Conservation (phyloP, 2,888 invertebrate genomes). For the Gnatocerus cornutus region DNA sequence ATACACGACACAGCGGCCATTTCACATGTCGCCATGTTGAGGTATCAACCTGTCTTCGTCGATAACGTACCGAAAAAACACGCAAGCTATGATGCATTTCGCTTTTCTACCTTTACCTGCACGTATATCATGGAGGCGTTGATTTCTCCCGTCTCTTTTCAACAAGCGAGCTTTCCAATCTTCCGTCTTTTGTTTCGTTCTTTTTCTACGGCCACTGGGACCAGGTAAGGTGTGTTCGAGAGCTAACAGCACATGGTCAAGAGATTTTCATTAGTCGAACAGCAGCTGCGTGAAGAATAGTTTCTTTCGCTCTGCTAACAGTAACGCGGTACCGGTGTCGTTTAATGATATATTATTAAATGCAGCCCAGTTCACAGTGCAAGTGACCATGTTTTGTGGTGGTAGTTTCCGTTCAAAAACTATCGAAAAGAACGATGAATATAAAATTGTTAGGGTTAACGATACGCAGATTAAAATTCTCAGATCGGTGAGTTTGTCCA, state of each 20-base stretch:
- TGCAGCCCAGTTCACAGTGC: constrained; percentile 12
- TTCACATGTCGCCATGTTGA: neutral
- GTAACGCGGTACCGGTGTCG: constrained; percentile 14
- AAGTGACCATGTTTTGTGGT: constrained; percentile 65
- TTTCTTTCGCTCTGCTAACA: constrained; percentile 30
- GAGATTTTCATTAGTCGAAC: constrained; percentile 58
- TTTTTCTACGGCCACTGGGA: constrained; percentile 31
- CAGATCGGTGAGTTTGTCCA: constrained; percentile 61
- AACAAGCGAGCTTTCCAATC: neutral
- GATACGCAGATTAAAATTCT: constrained; percentile 64
- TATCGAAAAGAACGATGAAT: constrained; percentile 65
- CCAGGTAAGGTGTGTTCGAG: constrained; percentile 60
- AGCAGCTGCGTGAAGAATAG: constrained; percentile 56
- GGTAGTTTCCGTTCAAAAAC: constrained; percentile 68
- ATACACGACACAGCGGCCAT: constrained; percentile 28
- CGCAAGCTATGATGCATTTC: constrained; percentile 27
- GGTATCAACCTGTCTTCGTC: constrained; percentile 8
- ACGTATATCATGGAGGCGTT: constrained; percentile 53
- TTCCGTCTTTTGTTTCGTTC: constrained; percentile 21
- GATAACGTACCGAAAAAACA: constrained; percentile 17
- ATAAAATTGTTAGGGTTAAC: constrained; percentile 64
- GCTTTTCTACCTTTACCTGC: constrained; percentile 43
- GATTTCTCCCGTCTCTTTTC: constrained; percentile 31
- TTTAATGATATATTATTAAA: constrained; percentile 26
- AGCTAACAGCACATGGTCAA: constrained; percentile 62